Evolutionary conservation across 2,113 vertebrate genomes (phyloP).

Genomic region (Aldabrachelys gigantea): DNA sequence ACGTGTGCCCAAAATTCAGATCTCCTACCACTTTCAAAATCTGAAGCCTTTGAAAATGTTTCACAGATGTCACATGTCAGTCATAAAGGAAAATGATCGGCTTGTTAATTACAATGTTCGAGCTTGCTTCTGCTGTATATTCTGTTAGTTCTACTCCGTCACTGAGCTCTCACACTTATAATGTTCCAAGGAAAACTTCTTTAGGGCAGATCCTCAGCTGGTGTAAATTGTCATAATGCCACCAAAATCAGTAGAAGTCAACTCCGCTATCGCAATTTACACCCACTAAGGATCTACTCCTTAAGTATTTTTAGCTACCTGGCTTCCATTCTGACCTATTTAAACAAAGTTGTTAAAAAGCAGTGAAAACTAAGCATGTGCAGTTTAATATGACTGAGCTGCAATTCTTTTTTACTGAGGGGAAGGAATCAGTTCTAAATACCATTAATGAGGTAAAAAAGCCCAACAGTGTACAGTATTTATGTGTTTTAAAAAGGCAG

Average conservation of each 20-base stretch:
- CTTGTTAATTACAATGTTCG: conserved; percentile 76
- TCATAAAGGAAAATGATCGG: conserved; percentile 82
- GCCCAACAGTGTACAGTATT: accelerated
- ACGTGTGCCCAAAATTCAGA: conserved; percentile 69
- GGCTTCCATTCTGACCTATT: background rate
- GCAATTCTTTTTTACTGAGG: background rate
- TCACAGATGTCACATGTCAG: conserved; percentile 83
- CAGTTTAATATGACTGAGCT: accelerated
- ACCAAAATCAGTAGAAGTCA: background rate
- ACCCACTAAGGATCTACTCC: background rate
- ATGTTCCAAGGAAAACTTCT: conserved; percentile 36
- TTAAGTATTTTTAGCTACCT: background rate
- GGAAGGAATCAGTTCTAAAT: background rate
- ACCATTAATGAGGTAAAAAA: background rate
- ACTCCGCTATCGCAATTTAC: conserved; percentile 26
- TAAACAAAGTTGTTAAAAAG: conserved; percentile 11
- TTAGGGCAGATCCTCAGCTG: conserved; percentile 48
- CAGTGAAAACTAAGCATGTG: background rate
- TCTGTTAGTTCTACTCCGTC: conserved; percentile 59
- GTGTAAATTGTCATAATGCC: conserved; percentile 56
- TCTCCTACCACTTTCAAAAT: conserved; percentile 76
- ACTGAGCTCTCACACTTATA: conserved; percentile 2
- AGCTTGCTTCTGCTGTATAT: conserved; percentile 48
- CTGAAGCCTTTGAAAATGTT: conserved; percentile 68
- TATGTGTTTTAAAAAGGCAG: background rate